Conservation (phyloP, 1,140 invertebrate species). For the Eueides isabella region DNA sequence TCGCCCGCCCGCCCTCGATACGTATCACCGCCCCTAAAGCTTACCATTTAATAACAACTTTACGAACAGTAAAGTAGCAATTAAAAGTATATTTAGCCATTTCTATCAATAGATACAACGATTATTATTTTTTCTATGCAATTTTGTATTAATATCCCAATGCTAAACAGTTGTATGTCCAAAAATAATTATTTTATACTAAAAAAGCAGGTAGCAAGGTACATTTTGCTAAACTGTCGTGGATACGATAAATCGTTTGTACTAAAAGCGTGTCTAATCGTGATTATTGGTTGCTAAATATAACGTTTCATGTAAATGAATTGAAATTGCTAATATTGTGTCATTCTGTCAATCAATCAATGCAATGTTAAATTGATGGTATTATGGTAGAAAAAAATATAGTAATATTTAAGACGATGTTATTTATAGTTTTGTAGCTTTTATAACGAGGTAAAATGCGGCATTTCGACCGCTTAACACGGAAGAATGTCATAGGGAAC, state of each 20-base stretch:
- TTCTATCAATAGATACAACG: slow-evolving; percentile 66
- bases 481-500: too few species aligned
- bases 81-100: slow-evolving; percentile 67
- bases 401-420: too few species aligned
- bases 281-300: slow-evolving; percentile 40
- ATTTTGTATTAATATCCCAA: neutral
- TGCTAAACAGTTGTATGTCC: neutral
- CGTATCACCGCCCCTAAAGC: slow-evolving; percentile 3
- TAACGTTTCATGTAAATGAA: slow-evolving; percentile 36
- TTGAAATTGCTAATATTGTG: slow-evolving; percentile 43
- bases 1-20: slow-evolving; percentile 37
- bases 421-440: too few species aligned
- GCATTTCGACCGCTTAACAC: too few species aligned
- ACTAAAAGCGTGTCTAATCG: slow-evolving; percentile 41
- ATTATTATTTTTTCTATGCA: slow-evolving; percentile 37
- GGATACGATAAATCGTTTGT: neutral
- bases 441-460: too few species aligned
- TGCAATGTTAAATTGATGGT: neutral
- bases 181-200: neutral
- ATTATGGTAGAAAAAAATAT: too few species aligned
- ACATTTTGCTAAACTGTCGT: neutral
- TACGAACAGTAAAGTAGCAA: slow-evolving; percentile 47
- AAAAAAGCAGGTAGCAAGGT: neutral
- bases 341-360: slow-evolving; percentile 57
- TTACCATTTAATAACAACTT: slow-evolving; percentile 64